These are phyloP conservation scores for Drosophila nigrodunni DNA, from an alignment of 1,140 invertebrate species.

Conservation along the genomic window DNA sequence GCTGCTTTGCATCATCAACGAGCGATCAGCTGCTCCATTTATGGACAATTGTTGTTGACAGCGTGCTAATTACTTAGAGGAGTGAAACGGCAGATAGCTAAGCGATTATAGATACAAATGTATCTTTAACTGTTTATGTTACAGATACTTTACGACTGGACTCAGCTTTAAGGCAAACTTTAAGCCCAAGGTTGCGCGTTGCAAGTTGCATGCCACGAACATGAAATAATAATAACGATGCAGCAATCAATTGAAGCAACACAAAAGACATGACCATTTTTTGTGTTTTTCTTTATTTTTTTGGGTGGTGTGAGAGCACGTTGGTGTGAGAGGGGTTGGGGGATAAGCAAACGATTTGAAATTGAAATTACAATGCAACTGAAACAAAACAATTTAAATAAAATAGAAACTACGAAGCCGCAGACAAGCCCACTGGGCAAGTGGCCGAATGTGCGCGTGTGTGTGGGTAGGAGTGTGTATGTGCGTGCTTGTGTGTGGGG, in stretches of 20 bases:
- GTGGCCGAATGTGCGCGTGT: not conserved
- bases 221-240: constrained; percentile 59
- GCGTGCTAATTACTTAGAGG: constrained; percentile 61
- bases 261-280: constrained; percentile 40
- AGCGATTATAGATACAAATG: constrained; percentile 20
- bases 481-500: not conserved
- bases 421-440: constrained; percentile 9
- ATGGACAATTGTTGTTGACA: constrained; percentile 55
- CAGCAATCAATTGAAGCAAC: constrained; percentile 66
- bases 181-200: constrained; percentile 40
- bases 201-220: constrained; percentile 33
- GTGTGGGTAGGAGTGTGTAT: not conserved
- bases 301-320: not conserved
- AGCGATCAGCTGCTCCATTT: constrained; percentile 67
- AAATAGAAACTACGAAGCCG: constrained; percentile 64
- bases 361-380: constrained; percentile 73
- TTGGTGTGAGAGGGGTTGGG: too few relatives aligned
- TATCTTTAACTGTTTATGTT: not conserved
- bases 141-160: not conserved
- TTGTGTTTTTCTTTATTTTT: not conserved
- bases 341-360: constrained; percentile 52
- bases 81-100: constrained; percentile 8
- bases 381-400: constrained; percentile 81
- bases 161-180: constrained; percentile 40
- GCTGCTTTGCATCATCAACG: constrained; percentile 48